phyloP scores from a whole-genome alignment of 2,113 vertebrate genomes.

The Ovibos moschatus region DNA sequence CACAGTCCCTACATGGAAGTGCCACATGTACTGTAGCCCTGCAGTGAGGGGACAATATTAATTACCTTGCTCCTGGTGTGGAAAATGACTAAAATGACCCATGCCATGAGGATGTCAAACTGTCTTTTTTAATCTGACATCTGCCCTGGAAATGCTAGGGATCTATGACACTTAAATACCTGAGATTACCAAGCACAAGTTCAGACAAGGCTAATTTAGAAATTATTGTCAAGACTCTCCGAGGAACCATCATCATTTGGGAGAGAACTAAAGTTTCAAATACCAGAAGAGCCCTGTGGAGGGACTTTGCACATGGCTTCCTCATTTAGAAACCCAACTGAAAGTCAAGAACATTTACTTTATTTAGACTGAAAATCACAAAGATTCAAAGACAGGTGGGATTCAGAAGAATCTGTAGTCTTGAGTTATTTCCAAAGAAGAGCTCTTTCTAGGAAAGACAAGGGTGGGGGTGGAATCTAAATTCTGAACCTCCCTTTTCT shows the following conservation, averaged over 20 bases:
- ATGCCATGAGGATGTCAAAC: neutral
- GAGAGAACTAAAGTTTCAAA: conserved; percentile 5
- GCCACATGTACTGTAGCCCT: neutral
- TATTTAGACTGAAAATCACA: neutral
- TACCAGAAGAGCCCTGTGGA: neutral
- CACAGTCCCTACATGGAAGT: neutral
- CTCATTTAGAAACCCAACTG: neutral
- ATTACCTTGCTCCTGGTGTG: conserved; percentile 25
- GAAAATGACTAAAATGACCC: neutral
- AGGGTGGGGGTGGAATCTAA: neutral
- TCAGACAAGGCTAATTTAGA: conserved; percentile 61
- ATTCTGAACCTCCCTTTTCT: neutral
- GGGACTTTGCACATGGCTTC: neutral
- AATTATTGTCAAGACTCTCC: conserved; percentile 45
- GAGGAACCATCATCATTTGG: neutral
- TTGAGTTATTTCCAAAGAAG: neutral
- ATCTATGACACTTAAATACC: conserved; percentile 36
- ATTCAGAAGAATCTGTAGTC: neutral
- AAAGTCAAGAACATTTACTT: conserved; percentile 9
- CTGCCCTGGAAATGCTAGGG: conserved; percentile 27
- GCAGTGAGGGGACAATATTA: neutral
- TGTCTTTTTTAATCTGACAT: neutral
- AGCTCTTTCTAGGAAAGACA: neutral
- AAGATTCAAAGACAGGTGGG: neutral
- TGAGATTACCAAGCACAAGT: conserved; percentile 44